These are phyloP conservation scores for Xiphorhynchus erythropygius DNA, from an alignment of 2,797 vertebrate genomes.

Conservation along the genomic window DNA sequence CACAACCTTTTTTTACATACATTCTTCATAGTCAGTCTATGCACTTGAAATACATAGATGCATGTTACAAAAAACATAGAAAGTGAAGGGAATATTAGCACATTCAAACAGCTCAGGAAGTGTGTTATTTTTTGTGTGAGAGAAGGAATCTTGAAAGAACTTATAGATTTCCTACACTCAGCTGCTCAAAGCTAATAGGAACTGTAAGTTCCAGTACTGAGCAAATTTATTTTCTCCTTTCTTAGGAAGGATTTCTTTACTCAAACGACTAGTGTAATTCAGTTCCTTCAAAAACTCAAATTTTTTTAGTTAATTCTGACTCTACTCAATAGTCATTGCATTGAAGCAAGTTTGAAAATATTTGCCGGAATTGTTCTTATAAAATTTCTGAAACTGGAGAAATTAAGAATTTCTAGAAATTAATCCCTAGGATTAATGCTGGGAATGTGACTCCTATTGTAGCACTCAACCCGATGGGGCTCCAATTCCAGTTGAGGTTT, in stretches of 20 bases:
- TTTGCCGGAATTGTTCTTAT: background rate
- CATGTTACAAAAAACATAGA: background rate
- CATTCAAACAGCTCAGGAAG: background rate
- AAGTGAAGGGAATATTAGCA: background rate
- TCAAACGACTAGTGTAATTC: background rate
- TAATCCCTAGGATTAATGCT: background rate
- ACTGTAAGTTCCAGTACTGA: background rate
- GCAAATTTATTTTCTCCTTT: background rate
- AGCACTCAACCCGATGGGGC: background rate
- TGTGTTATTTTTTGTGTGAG: background rate
- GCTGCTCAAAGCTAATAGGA: background rate
- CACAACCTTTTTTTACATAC: background rate
- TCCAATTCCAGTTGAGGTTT: background rate
- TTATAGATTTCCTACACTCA: background rate
- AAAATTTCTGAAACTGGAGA: background rate
- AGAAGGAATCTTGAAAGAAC: background rate
- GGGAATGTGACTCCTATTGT: background rate
- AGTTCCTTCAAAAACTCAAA: background rate
- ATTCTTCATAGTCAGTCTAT: background rate
- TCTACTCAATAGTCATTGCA: background rate
- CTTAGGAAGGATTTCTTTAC: background rate
- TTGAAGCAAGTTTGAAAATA: background rate
- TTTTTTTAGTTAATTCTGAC: background rate
- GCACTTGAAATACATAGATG: background rate
- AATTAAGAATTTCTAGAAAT: background rate